phyloP scores from a whole-genome alignment of 2,797 vertebrate genomes.

The Spheniscus humboldti region DNA sequence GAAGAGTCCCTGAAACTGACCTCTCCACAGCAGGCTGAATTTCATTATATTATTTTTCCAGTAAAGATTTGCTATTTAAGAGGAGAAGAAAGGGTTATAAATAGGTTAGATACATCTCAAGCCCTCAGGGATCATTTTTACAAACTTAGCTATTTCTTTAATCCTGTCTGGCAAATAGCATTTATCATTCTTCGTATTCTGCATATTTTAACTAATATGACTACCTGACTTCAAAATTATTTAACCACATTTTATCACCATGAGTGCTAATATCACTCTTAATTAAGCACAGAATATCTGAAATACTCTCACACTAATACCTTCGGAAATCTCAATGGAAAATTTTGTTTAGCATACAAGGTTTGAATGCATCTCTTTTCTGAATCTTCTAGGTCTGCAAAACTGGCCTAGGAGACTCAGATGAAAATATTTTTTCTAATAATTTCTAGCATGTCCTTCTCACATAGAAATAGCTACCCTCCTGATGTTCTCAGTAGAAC shows the following conservation, averaged over 20 bases:
- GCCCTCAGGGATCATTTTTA: background rate
- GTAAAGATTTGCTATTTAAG: conserved; percentile 19
- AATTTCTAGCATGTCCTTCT: background rate
- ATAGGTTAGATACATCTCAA: background rate
- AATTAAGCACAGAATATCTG: background rate
- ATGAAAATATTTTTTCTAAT: background rate
- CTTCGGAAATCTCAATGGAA: background rate
- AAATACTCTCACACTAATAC: background rate
- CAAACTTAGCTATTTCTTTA: background rate
- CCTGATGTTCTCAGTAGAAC: background rate
- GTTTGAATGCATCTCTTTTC: background rate
- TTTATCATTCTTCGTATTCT: background rate
- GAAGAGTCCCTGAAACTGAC: conserved; percentile 40
- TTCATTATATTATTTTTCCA: conserved; percentile 11
- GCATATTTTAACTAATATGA: background rate
- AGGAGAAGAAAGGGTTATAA: background rate
- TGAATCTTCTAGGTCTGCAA: background rate
- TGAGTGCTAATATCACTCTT: background rate
- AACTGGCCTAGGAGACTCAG: background rate
- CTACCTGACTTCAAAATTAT: background rate
- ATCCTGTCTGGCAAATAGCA: background rate
- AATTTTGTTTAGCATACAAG: background rate
- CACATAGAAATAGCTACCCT: background rate
- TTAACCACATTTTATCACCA: background rate
- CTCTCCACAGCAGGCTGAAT: conserved; percentile 11